Conservation (phyloP, 2,113 vertebrate species). For the Triplophysa dalaica region DNA sequence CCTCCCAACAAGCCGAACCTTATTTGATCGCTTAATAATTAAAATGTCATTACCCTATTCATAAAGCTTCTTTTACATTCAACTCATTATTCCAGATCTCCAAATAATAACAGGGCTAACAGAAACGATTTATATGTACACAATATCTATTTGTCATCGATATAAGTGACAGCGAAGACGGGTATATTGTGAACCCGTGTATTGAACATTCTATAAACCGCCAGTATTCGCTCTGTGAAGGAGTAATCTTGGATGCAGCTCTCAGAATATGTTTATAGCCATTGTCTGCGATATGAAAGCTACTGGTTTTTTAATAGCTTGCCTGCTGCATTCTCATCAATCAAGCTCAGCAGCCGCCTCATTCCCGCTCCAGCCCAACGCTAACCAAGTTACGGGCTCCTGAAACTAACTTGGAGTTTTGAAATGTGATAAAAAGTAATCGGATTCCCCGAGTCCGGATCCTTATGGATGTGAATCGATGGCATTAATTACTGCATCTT, state of each 20-base stretch:
- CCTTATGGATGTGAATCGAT: constrained; percentile 94
- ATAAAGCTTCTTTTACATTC: constrained; percentile 17
- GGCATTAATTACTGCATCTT: constrained; percentile 95
- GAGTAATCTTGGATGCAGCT: constrained; percentile 48
- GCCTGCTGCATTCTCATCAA: constrained; percentile 84
- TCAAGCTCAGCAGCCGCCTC: constrained; percentile 83
- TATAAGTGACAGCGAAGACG: constrained; percentile 1
- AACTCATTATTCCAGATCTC: background rate
- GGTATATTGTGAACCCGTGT: constrained; percentile 9
- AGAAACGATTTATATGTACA: constrained; percentile 13
- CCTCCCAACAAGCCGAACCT: constrained; percentile 17
- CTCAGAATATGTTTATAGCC: constrained; percentile 79
- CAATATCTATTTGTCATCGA: constrained; percentile 17
- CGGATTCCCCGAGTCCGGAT: constrained; percentile 86
- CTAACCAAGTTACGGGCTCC: constrained; percentile 88
- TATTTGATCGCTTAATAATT: constrained; percentile 43
- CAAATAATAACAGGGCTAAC: constrained; percentile 30
- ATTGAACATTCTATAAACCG: constrained; percentile 29
- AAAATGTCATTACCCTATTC: constrained; percentile 30
- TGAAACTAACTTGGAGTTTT: constrained; percentile 94
- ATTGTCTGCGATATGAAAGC: constrained; percentile 80
- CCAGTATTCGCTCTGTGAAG: constrained; percentile 52
- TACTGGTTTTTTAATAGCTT: constrained; percentile 75
- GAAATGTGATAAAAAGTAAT: constrained; percentile 96
- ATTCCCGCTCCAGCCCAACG: constrained; percentile 79